These are phyloP conservation scores for Euzophera pinguis DNA, from an alignment of 2,888 invertebrate species.

Conservation along the genomic window DNA sequence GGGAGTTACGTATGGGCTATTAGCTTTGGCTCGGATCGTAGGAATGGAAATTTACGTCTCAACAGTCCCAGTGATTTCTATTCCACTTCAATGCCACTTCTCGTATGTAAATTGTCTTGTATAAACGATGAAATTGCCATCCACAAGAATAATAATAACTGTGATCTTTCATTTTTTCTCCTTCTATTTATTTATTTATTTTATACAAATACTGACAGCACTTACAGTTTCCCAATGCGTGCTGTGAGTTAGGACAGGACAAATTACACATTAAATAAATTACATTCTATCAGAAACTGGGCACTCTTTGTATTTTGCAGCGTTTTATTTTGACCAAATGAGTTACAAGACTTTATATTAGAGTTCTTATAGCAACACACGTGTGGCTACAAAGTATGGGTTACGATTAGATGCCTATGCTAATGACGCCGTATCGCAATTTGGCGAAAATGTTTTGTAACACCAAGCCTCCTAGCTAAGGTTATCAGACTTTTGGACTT, in stretches of 20 bases:
- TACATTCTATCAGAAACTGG: too few species aligned
- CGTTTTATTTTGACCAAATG: too few species aligned
- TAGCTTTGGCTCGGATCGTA: conserved; percentile 25
- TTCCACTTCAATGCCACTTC: conserved; percentile 6
- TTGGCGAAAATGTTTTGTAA: conserved; percentile 6
- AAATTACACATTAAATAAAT: too few species aligned
- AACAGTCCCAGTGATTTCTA: conserved; percentile 6
- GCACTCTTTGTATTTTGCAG: too few species aligned
- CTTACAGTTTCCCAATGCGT: too few species aligned
- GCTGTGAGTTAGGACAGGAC: too few species aligned
- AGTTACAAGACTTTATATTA: neutral
- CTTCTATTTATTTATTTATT: neutral
- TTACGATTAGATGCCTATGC: conserved; percentile 24
- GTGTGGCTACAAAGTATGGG: conserved; percentile 7
- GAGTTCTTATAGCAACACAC: conserved; percentile 4
- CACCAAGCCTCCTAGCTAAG: neutral
- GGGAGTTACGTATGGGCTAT: conserved; percentile 43
- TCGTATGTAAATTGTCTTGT: conserved; percentile 4
- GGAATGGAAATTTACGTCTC: conserved; percentile 17
- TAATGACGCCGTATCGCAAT: conserved; percentile 15
- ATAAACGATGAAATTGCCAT: neutral
- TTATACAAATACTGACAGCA: too few species aligned
- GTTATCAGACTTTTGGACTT: neutral
- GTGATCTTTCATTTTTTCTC: too few species aligned
- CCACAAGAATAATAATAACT: conserved; percentile 8